phyloP scores from a whole-genome alignment of 2,888 invertebrate species.

The Calliopum simillimum region DNA sequence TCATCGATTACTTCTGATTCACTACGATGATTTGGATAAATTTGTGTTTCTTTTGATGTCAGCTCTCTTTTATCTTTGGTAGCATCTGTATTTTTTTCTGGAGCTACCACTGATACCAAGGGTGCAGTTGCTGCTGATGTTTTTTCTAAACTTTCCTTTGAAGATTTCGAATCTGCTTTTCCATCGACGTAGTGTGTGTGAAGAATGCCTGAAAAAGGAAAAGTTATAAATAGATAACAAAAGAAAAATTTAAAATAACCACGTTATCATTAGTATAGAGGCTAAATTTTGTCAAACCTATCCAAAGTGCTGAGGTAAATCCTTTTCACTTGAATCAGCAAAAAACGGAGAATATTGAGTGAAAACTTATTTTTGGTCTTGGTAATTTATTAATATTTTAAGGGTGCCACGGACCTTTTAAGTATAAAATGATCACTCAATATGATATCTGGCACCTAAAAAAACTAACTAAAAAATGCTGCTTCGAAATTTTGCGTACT shows the following conservation, averaged over 20 bases:
- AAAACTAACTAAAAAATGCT: no score
- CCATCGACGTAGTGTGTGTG: constrained; percentile 38
- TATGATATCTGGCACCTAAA: no score
- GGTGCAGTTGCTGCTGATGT: constrained; percentile 36
- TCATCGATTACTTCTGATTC: constrained; percentile 54
- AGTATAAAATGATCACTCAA: no score
- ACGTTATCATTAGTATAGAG: background rate
- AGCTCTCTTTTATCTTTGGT: constrained; percentile 65
- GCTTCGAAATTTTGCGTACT: no score
- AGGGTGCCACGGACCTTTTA: no score
- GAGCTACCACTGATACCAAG: constrained; percentile 34
- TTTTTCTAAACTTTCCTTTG: constrained; percentile 45
- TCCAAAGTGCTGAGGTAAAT: no score
- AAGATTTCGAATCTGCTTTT: constrained; percentile 48
- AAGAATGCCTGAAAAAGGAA: constrained; percentile 44
- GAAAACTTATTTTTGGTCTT: no score
- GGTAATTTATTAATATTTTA: no score
- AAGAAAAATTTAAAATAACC: background rate
- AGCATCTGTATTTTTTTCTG: constrained; percentile 46
- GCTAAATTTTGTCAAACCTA: background rate
- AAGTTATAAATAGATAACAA: no score
- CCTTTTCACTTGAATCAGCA: no score
- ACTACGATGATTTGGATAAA: constrained; percentile 62
- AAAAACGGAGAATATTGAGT: no score
- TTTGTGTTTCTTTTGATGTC: constrained; percentile 58